phyloP scores from a whole-genome alignment of 2,888 invertebrate genomes.

The Vesta saturnalis region DNA sequence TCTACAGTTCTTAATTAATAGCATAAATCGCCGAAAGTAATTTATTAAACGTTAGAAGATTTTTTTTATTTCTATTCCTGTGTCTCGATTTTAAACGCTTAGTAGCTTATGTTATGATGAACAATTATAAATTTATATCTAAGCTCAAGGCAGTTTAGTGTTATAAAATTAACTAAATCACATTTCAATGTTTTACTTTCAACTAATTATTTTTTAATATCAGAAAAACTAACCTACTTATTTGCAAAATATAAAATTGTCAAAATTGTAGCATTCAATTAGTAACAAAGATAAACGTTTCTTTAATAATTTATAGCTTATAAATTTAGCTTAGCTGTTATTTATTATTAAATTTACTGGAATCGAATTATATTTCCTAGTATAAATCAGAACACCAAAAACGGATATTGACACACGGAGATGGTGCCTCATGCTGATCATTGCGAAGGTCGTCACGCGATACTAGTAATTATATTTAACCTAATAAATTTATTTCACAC shows the following conservation, averaged over 20 bases:
- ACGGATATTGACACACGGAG: slow-evolving; percentile 33
- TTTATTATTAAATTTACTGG: slow-evolving; percentile 20
- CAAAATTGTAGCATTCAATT: no score
- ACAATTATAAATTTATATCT: background rate
- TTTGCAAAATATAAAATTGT: no score
- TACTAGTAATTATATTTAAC: slow-evolving; percentile 54
- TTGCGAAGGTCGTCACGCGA: slow-evolving; percentile 50
- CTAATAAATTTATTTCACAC: slow-evolving; percentile 59
- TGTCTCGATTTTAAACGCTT: background rate
- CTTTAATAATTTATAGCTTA: no score
- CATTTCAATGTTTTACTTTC: background rate
- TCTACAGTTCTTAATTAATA: background rate
- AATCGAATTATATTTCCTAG: slow-evolving; percentile 29
- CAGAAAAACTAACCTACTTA: background rate
- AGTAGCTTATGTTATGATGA: background rate
- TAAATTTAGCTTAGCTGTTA: no score
- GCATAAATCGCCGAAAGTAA: slow-evolving; percentile 1
- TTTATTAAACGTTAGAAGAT: background rate
- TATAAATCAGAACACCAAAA: slow-evolving; percentile 27
- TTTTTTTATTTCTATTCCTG: background rate
- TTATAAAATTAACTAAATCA: background rate
- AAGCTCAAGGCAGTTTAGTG: background rate
- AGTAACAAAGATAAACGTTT: no score
- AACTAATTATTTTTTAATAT: background rate
- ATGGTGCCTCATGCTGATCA: slow-evolving; percentile 32